Percentiles rank a stretch among this genome's conserved stretches.
Conservation (phyloP, 2,888 invertebrate species). For the Thymelicus lineola region DNA sequence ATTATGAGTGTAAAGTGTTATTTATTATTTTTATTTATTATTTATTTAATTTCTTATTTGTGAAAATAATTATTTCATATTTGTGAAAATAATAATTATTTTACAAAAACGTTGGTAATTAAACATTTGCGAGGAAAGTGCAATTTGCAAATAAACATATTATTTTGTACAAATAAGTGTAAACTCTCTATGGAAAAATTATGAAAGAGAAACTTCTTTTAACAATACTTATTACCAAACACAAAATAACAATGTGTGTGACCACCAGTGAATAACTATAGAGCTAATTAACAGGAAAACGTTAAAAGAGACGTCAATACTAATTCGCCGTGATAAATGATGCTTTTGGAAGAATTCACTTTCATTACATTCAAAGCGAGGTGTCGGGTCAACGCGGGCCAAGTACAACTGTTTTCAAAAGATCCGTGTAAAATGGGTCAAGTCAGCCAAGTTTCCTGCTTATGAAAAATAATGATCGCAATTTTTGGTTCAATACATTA, state of each 20-base stretch:
- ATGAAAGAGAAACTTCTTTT: constrained; percentile 8
- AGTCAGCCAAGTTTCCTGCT: constrained; percentile 29
- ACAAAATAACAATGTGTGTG: constrained; percentile 38
- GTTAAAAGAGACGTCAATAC: constrained; percentile 30
- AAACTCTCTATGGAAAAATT: background rate
- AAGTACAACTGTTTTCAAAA: constrained; percentile 35
- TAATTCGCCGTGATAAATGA: constrained; percentile 48
- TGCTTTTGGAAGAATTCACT: constrained; percentile 53
- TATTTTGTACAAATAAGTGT: background rate
- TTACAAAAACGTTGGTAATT: too few relatives aligned
- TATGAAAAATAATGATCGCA: too few relatives aligned
- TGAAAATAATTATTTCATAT: too few relatives aligned
- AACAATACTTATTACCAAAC: constrained; percentile 7
- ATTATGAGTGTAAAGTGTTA: too few relatives aligned
- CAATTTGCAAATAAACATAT: too few relatives aligned
- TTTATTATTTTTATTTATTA: too few relatives aligned
- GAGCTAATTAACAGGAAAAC: constrained; percentile 26
- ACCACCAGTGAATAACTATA: constrained; percentile 13
- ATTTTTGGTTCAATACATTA: too few relatives aligned
- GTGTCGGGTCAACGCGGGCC: constrained; percentile 54
- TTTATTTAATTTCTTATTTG: too few relatives aligned
- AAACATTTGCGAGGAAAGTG: too few relatives aligned
- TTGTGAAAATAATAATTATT: too few relatives aligned
- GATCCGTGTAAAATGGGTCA: constrained; percentile 32
- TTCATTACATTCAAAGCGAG: constrained; percentile 54